Conservation (phyloP, 2,113 vertebrate species). For the Xiphias gladius region DNA sequence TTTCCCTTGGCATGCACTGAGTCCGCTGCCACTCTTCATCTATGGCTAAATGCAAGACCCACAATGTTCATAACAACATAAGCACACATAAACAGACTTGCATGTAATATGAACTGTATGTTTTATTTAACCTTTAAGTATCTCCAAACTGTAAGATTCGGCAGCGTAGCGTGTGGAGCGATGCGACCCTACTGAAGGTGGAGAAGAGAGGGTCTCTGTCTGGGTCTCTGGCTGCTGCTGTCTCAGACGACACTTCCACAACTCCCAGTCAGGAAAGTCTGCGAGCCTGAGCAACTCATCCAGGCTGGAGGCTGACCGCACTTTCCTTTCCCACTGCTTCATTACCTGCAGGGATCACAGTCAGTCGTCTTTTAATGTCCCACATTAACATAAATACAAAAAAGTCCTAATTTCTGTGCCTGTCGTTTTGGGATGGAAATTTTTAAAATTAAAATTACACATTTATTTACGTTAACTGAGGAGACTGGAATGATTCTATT, state of each 20-base stretch:
- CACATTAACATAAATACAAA: neutral
- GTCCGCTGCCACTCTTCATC: conserved; percentile 98
- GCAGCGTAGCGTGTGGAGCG: conserved; percentile 95
- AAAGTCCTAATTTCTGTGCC: too few species aligned
- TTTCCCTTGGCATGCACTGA: conserved; percentile 95
- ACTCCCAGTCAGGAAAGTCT: conserved; percentile 94
- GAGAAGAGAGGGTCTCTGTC: conserved; percentile 76
- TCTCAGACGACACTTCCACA: conserved; percentile 93
- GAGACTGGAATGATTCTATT: too few species aligned
- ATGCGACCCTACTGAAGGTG: conserved; percentile 82
- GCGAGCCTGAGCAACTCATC: conserved; percentile 92
- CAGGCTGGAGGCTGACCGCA: conserved; percentile 91
- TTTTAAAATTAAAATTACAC: too few species aligned
- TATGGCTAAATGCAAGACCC: conserved; percentile 85
- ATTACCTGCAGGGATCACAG: conserved; percentile 65
- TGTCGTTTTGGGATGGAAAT: neutral
- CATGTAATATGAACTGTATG: neutral
- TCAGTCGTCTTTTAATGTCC: neutral
- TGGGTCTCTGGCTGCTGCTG: conserved; percentile 84
- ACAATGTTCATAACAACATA: neutral
- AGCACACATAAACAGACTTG: neutral
- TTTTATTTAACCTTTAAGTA: conserved; percentile 89
- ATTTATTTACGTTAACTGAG: too few species aligned
- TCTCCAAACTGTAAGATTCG: conserved; percentile 92
- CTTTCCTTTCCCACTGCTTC: conserved; percentile 88